Conservation (phyloP, 2,888 invertebrate genomes). For the Volucella zonaria region DNA sequence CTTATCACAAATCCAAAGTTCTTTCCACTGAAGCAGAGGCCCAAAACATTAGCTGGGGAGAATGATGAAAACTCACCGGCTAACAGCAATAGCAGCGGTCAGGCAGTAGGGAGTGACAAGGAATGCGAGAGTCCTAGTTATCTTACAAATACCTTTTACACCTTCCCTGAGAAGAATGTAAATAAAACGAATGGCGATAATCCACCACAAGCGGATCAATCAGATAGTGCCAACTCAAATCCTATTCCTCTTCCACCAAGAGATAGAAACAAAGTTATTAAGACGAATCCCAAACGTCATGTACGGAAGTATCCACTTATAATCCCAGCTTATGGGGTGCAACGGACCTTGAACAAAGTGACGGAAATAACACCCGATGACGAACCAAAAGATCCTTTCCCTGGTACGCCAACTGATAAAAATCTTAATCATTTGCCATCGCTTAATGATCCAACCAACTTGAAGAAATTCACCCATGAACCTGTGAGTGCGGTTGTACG, state of each 20-base stretch:
- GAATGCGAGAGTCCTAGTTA: conserved; percentile 82
- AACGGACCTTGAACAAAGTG: conserved; percentile 86
- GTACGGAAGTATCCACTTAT: conserved; percentile 92
- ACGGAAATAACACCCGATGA: conserved; percentile 82
- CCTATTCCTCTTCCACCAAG: conserved; percentile 91
- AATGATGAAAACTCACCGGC: conserved; percentile 75
- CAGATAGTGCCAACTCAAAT: conserved; percentile 81
- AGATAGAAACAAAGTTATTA: conserved; percentile 84
- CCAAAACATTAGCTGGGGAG: conserved; percentile 55
- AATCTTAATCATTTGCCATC: conserved; percentile 55
- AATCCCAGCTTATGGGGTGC: conserved; percentile 87
- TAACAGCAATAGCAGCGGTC: conserved; percentile 54
- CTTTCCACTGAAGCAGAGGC: conserved; percentile 56
- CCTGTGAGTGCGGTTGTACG: conserved; percentile 78
- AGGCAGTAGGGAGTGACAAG: conserved; percentile 71
- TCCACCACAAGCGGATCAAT: conserved; percentile 18
- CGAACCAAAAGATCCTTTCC: conserved; percentile 74
- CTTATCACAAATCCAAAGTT: conserved; percentile 70
- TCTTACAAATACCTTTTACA: conserved; percentile 80
- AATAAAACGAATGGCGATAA: conserved; percentile 22
- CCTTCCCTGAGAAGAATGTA: conserved; percentile 78
- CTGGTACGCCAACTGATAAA: conserved; percentile 55
- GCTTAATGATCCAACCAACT: conserved; percentile 49
- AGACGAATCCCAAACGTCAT: conserved; percentile 87
- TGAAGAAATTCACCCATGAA: conserved; percentile 75